phyloP scores from a whole-genome alignment of 2,888 invertebrate genomes.

The Lamellibrachia columna region DNA sequence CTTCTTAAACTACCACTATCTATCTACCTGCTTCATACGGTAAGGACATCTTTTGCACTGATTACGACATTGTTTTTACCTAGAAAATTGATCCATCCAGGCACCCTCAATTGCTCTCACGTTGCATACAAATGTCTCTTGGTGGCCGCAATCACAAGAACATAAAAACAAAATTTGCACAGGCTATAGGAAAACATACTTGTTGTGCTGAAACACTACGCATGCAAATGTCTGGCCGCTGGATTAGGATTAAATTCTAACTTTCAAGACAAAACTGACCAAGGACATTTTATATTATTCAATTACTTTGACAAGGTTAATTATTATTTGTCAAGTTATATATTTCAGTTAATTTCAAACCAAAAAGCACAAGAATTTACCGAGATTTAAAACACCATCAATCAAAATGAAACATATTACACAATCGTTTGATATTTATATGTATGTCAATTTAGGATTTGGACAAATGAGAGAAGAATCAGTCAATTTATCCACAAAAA shows the following conservation, averaged over 20 bases:
- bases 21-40: too few species aligned
- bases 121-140: neutral
- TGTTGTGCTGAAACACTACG: neutral
- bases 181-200: neutral
- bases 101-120: neutral
- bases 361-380: neutral
- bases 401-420: neutral
- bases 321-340: neutral
- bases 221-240: neutral
- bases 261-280: neutral
- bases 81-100: neutral
- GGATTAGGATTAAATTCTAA: neutral
- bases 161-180: neutral
- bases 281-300: neutral
- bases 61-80: neutral
- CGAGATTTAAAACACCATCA: neutral
- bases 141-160: neutral
- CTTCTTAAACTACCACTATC: too few species aligned
- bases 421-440: too few species aligned
- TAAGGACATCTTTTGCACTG: neutral
- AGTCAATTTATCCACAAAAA: too few species aligned
- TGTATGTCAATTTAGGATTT: too few species aligned
- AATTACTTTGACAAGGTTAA: neutral
- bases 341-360: neutral
- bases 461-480: too few species aligned